These are phyloP conservation scores for Campoletis raptor DNA, from an alignment of 2,888 invertebrate genomes.

Conservation along the genomic window DNA sequence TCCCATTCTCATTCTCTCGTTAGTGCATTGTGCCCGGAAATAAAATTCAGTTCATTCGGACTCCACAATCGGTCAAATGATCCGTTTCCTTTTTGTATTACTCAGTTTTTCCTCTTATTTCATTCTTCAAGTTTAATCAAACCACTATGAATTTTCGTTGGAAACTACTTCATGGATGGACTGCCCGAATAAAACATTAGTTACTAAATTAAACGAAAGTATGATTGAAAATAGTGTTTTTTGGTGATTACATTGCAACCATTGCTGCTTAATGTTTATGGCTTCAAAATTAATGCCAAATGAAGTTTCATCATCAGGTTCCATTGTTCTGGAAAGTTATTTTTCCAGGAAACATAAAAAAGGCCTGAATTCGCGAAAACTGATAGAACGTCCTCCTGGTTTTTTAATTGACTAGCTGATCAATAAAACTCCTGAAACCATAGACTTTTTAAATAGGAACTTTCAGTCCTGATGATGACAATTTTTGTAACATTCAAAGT, in stretches of 20 bases:
- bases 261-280: neutral
- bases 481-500: neutral
- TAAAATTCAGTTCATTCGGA: neutral
- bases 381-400: too few species aligned
- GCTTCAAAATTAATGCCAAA: neutral
- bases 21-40: conserved; percentile 44
- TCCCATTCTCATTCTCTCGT: conserved; percentile 56
- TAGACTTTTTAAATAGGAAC: neutral
- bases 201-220: neutral
- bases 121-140: neutral
- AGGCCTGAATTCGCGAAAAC: too few species aligned
- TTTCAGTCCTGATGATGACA: too few species aligned
- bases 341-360: too few species aligned
- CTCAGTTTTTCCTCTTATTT: neutral
- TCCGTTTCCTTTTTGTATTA: neutral
- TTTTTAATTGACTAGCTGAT: too few species aligned
- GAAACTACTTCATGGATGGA: neutral
- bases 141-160: too few species aligned
- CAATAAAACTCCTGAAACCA: neutral
- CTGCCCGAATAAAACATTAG: neutral
- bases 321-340: too few species aligned
- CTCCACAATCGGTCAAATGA: neutral
- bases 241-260: neutral
- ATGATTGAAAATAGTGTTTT: neutral
- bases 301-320: too few species aligned